These are phyloP conservation scores for Petrophora chlorosata DNA, from an alignment of 2,888 invertebrate genomes.

Conservation along the genomic window DNA sequence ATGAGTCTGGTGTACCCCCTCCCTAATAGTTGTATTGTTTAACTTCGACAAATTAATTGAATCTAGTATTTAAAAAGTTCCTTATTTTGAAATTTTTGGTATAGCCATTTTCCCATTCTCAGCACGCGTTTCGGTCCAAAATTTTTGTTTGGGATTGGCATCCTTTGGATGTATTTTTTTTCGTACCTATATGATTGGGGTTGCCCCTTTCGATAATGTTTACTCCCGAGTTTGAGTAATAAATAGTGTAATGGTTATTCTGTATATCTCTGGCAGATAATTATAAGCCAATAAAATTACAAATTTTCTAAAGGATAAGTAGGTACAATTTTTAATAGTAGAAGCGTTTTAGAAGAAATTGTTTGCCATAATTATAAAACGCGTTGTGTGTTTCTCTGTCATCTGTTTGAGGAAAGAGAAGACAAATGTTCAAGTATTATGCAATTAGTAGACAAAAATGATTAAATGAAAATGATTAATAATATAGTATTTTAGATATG, in stretches of 20 bases:
- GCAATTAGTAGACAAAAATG: constrained; percentile 62
- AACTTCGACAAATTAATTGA: neutral
- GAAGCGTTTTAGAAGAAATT: constrained; percentile 39
- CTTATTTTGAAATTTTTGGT: too few species aligned
- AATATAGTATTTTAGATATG: constrained; percentile 61
- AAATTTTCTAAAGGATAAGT: constrained; percentile 59
- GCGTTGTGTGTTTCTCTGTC: constrained; percentile 49
- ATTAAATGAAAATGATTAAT: constrained; percentile 50
- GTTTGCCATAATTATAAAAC: constrained; percentile 49
- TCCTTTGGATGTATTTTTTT: neutral
- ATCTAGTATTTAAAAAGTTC: constrained; percentile 1
- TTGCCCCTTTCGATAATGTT: constrained; percentile 1
- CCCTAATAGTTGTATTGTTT: constrained; percentile 23
- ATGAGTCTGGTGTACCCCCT: constrained; percentile 54
- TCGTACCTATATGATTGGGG: neutral
- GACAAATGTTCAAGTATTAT: constrained; percentile 54
- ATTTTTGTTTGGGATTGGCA: constrained; percentile 18
- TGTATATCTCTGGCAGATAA: constrained; percentile 13
- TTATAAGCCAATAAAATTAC: constrained; percentile 18
- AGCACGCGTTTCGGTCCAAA: constrained; percentile 38
- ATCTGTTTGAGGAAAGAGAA: constrained; percentile 23
- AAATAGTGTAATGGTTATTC: constrained; percentile 12
- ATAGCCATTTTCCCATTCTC: too few species aligned
- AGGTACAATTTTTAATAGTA: constrained; percentile 60
- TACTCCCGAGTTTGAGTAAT: constrained; percentile 1